Evolutionary conservation across 2,888 invertebrate genomes (phyloP), one percentile per base, ranked within the genome.

Genomic region (Allophyes oxyacanthae): DNA sequence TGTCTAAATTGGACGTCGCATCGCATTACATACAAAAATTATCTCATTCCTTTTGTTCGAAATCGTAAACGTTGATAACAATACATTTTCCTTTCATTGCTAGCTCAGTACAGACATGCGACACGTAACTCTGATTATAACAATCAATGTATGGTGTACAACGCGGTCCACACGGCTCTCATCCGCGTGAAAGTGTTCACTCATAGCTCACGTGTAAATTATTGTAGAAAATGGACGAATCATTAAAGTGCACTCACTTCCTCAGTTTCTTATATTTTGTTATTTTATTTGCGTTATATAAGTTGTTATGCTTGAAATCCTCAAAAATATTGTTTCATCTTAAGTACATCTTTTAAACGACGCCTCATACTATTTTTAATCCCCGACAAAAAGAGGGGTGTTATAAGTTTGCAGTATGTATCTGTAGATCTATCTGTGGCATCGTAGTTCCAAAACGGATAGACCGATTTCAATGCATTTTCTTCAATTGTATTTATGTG

Each of bases 171-270:
- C 30, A 34, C 40, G 28, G 14, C 6, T 14, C 15, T n/a, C 37
- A 15, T 38, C 43, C 43, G 36, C 32, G 63, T 68, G 65, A 66
- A 66, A 66, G 65, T 67, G 33, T 14, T 11, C 32, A 34, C 30
- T 54, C 51, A 65, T 63, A 66, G 52, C 63, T 68, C 63, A 68
- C 63, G 49, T 42, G 40, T 32, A 37, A 38, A 67, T 51, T 51
- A 36, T 57, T 49, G 38, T 57, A 63, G 41, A 57, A 65, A 65
- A 66, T 53, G 58, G 38, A 50, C 52, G 52, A 65, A 52, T 68
- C 57, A 66, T 63, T 68, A 53, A 26, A 3, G 20, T 20, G 11
- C 64, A 26, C 41, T 57, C 41, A 57, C 66, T 66, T 66, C 68
- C 66, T 57, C 5, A 36, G 38, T 67, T 66, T 68, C 57, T 63